Percentiles rank a stretch among this genome's conserved stretches.
Evolutionary conservation across 2,113 vertebrate genomes (phyloP).

Genomic region (Edolisoma coerulescens): DNA sequence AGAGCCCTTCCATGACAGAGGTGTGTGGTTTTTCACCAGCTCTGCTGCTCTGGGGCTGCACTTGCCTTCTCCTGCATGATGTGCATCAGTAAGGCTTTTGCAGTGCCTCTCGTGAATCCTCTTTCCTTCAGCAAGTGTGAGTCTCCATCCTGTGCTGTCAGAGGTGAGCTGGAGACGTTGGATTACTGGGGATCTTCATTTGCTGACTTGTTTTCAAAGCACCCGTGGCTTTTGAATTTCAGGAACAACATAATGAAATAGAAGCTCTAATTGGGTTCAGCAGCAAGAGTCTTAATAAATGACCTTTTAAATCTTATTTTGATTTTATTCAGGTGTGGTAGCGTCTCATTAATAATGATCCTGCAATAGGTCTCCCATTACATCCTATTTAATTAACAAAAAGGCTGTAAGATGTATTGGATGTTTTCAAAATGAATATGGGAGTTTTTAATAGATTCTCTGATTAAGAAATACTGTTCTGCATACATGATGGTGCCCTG

Average conservation of each 20-base stretch:
- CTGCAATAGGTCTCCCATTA: not conserved
- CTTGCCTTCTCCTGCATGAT: not conserved
- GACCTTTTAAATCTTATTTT: constrained; percentile 34
- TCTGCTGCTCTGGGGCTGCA: not conserved
- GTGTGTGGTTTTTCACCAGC: not conserved
- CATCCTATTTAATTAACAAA: constrained; percentile 39
- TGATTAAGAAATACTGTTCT: not conserved
- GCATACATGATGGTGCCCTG: not conserved
- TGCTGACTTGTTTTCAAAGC: not conserved
- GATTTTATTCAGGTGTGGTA: constrained; percentile 44
- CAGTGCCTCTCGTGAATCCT: not conserved
- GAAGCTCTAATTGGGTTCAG: constrained; percentile 1
- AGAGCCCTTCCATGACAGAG: not conserved
- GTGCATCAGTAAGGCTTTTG: not conserved
- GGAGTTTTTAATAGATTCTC: constrained; percentile 26
- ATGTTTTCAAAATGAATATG: constrained; percentile 25
- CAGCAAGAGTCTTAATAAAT: constrained; percentile 30
- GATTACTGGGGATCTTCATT: not conserved
- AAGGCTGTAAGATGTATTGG: constrained; percentile 21
- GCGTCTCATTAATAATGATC: constrained; percentile 1
- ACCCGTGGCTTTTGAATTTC: not conserved
- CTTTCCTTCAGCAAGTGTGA: not conserved
- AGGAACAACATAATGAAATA: not conserved
- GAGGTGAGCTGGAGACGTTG: not conserved
- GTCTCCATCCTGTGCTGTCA: not conserved